phyloP scores from a whole-genome alignment of 2,797 vertebrate species.

The Glyptemys insculpta region DNA sequence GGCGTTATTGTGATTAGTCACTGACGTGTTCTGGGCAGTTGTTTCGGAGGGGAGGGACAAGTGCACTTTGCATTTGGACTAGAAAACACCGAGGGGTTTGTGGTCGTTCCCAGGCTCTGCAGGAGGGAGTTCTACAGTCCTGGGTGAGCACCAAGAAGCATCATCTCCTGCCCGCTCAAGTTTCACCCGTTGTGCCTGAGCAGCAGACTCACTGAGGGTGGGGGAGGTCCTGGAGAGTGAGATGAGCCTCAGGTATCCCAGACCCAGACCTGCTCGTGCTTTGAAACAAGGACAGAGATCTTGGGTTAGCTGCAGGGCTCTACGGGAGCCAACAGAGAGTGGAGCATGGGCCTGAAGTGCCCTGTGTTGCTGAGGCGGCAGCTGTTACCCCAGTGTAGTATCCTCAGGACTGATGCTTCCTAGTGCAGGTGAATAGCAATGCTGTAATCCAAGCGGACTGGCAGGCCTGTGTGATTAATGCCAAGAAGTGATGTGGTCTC shows the following conservation, averaged over 20 bases:
- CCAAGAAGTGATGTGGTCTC: not conserved
- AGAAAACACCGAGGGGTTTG: not conserved
- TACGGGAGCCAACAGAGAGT: not conserved
- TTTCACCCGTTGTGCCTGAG: not conserved
- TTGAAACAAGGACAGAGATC: not conserved
- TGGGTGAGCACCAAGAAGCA: not conserved
- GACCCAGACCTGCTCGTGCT: not conserved
- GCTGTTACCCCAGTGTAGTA: not conserved
- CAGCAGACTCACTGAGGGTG: not conserved
- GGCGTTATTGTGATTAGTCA: not conserved
- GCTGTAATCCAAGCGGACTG: accelerated
- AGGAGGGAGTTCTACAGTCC: not conserved
- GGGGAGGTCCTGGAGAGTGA: not conserved
- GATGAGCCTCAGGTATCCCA: not conserved
- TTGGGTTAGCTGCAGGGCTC: not conserved
- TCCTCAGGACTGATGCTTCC: not conserved
- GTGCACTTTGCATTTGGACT: accelerated
- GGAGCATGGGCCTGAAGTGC: not conserved
- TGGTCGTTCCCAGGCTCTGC: not conserved
- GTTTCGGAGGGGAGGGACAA: not conserved
- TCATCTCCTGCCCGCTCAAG: not conserved
- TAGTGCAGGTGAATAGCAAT: not conserved
- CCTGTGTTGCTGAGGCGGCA: not conserved
- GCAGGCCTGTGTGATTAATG: accelerated
- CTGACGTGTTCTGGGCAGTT: not conserved